Percentiles rank a stretch among this genome's conserved stretches.
These are phyloP conservation scores for Thomomys bottae DNA, from an alignment of 2,113 vertebrate species.

Conservation along the genomic window DNA sequence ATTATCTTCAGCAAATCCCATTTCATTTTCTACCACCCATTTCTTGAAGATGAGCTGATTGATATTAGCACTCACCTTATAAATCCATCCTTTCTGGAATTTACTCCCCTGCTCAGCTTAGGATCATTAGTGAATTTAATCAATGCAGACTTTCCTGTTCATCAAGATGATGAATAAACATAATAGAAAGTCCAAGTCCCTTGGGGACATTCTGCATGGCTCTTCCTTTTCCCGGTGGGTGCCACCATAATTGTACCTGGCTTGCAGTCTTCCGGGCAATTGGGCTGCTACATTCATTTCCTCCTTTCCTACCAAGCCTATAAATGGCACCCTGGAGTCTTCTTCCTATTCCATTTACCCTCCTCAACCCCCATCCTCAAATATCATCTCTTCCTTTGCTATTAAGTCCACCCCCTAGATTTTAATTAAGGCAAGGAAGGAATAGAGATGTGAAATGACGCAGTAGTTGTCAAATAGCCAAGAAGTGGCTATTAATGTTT, in stretches of 20 bases:
- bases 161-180: constrained; percentile 65
- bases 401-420: neutral
- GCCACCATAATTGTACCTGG: neutral
- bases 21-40: constrained; percentile 48
- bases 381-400: neutral
- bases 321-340: neutral
- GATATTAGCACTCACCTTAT: constrained; percentile 45
- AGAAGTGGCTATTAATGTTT: neutral
- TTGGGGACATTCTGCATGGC: neutral
- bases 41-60: constrained; percentile 54
- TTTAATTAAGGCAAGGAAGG: constrained; percentile 9
- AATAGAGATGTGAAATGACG: neutral
- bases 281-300: constrained; percentile 1
- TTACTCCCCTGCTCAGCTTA: constrained; percentile 26
- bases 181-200: constrained; percentile 26
- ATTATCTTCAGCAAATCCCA: constrained; percentile 23
- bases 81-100: constrained; percentile 58
- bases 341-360: neutral
- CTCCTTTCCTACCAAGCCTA: neutral
- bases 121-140: constrained; percentile 70
- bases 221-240: neutral
- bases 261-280: neutral
- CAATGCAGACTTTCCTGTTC: constrained; percentile 56
- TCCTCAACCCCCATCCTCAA: neutral
- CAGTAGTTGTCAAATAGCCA: neutral